Percentiles rank a stretch among this genome's conserved stretches.
These are phyloP conservation scores for Epinotia nisella DNA, from an alignment of 2,888 invertebrate species.

Conservation along the genomic window DNA sequence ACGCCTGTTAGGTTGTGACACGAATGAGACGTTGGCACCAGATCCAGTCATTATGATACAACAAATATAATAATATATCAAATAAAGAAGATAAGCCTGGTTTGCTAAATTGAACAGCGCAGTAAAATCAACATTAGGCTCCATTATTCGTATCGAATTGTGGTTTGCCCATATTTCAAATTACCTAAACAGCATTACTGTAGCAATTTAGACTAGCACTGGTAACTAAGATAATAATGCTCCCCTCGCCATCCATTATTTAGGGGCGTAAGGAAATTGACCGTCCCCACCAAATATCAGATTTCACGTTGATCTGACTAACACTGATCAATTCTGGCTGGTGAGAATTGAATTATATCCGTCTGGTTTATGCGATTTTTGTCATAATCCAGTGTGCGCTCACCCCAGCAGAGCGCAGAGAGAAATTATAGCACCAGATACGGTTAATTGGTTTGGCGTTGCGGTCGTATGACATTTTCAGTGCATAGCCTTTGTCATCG, in stretches of 20 bases:
- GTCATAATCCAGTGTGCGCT: constrained; percentile 68
- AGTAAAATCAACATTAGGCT: constrained; percentile 28
- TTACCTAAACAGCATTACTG: constrained; percentile 36
- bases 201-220: constrained; percentile 32
- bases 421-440: constrained; percentile 77
- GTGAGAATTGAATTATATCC: constrained; percentile 81
- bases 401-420: constrained; percentile 51
- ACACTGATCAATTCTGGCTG: constrained; percentile 78
- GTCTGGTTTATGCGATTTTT: constrained; percentile 79
- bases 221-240: constrained; percentile 68
- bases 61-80: constrained; percentile 1
- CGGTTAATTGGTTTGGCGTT: constrained; percentile 82
- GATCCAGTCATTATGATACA: constrained; percentile 3
- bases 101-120: constrained; percentile 24
- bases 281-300: constrained; percentile 80
- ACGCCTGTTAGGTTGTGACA: too few relatives aligned
- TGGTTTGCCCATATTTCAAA: constrained; percentile 39
- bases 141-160: constrained; percentile 12
- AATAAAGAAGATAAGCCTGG: neutral
- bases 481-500: constrained; percentile 81
- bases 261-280: constrained; percentile 75
- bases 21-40: too few relatives aligned
- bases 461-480: constrained; percentile 81
- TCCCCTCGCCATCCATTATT: constrained; percentile 71
- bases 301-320: constrained; percentile 81